Conservation (phyloP, 2,797 vertebrate genomes). For the Dryobates pubescens region DNA sequence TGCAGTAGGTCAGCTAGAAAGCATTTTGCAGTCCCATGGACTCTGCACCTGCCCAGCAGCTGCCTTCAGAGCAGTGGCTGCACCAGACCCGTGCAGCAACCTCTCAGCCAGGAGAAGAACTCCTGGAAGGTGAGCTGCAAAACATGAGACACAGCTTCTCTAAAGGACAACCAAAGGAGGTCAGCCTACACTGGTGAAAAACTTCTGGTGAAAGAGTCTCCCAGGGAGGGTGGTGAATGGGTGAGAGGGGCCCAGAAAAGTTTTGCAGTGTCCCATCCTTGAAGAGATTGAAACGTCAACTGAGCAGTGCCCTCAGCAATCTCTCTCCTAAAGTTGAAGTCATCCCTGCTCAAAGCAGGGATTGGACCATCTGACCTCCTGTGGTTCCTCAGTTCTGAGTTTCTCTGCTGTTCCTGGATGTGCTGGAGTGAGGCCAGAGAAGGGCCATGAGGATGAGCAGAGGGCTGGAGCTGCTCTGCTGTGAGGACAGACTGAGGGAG, state of each 20-base stretch:
- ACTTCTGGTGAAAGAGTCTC: accelerated
- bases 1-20: no score
- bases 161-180: neutral
- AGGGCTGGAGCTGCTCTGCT: no score
- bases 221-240: neutral
- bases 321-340: neutral
- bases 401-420: neutral
- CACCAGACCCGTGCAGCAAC: neutral
- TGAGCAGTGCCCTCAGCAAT: neutral
- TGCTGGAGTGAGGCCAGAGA: no score
- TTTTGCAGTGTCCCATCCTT: neutral
- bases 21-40: no score
- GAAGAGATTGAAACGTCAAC: neutral
- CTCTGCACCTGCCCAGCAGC: no score
- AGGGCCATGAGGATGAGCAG: no score
- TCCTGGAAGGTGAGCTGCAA: neutral
- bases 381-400: neutral
- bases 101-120: neutral
- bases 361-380: neutral
- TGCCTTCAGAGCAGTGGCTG: no score
- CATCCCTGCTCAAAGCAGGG: neutral
- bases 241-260: neutral
- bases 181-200: neutral
- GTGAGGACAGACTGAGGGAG: no score
- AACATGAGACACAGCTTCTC: neutral